Base-by-base conservation (phyloP, 2,888 invertebrate genomes). In the Rhagium mordax region DNA sequence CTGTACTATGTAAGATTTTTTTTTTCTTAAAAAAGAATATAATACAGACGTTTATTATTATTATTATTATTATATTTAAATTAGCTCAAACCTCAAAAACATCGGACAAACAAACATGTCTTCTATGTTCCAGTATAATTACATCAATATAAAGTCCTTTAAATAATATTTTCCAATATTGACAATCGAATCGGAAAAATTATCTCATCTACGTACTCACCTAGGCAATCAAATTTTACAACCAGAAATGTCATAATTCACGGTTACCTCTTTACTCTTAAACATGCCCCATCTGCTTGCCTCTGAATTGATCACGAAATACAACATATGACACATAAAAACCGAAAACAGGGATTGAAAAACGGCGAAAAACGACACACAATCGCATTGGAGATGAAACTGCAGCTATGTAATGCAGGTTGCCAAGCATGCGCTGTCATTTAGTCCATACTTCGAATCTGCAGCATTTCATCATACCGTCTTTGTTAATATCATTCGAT, bases 331-430 rank as follows among this genome's bases (percentile, higher is more conserved):
- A 47, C 64, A 64, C 64, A 24, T 24, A 49, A 27, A 51, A 64
- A 16, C 18, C 20, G 18, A 24, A 55, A 55, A 51, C 20, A 21
- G 20, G 47, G 48, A 24, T 48, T 20, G 20, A 13, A 48, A 59
- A 51, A 49, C 64, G 16, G 27, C 5, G 48, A 49, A 64, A 64
- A 64, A 64, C 64, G 27, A 64, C 64, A 64, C 64, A 69, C 60
- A 29, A 69, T 79, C 77, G 78, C 77, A 80, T 74, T 77, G 69
- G 68, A 75, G 79, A 78, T 77, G 71, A 77, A 70, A 81, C 80
- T 82, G 82, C 82, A 82, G 79, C 79, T 48, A 48, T 18, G 27
- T 8, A 27, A 64, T 64, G 64, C 49, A 64, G 20, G 64, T 13
- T 48, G 64, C 27, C 51, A 64, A 29, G 51, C 64, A 64, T 64